A percentile compares a stretch with the other conserved stretches of the same genome.
Conservation (phyloP, 2,797 vertebrate species). For the Serranus cabrilla region DNA sequence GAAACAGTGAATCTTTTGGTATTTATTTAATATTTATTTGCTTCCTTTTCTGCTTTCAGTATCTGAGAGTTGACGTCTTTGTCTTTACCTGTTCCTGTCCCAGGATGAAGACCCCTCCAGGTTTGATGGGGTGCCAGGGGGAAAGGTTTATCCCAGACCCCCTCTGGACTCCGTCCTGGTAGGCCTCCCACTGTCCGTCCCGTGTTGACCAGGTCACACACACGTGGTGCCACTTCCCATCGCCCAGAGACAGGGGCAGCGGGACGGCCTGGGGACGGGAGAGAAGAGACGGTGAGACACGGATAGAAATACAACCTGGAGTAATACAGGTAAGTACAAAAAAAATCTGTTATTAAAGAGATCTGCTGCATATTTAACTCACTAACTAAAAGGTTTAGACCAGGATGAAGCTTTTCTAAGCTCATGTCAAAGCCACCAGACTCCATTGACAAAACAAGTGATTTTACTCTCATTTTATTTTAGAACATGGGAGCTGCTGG, state of each 20-base stretch:
- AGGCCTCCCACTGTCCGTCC: constrained; percentile 89
- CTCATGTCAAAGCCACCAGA: no score
- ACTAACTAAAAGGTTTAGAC: not conserved
- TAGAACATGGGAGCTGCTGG: no score
- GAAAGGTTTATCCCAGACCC: constrained; percentile 84
- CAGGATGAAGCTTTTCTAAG: not conserved
- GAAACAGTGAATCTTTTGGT: not conserved
- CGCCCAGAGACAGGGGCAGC: constrained; percentile 83
- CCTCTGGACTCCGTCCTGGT: constrained; percentile 84
- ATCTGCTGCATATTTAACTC: not conserved
- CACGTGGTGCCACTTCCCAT: constrained; percentile 90
- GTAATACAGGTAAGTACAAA: not conserved
- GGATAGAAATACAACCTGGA: not conserved
- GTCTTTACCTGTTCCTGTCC: constrained; percentile 90
- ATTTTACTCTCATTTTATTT: no score
- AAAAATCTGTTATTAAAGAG: not conserved
- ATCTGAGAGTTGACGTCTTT: not conserved
- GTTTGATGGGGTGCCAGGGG: constrained; percentile 89
- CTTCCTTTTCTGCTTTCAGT: not conserved
- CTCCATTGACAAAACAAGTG: no score
- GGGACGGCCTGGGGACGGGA: constrained; percentile 78
- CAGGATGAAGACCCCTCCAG: constrained; percentile 90
- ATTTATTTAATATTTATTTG: not conserved
- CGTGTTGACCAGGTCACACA: constrained; percentile 90
- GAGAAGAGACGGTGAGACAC: constrained; percentile 13